A percentile compares a stretch with the other conserved stretches of the same genome.
These are phyloP conservation scores for Podotricha telesiphe DNA, from an alignment of 2,888 invertebrate species.

Conservation along the genomic window DNA sequence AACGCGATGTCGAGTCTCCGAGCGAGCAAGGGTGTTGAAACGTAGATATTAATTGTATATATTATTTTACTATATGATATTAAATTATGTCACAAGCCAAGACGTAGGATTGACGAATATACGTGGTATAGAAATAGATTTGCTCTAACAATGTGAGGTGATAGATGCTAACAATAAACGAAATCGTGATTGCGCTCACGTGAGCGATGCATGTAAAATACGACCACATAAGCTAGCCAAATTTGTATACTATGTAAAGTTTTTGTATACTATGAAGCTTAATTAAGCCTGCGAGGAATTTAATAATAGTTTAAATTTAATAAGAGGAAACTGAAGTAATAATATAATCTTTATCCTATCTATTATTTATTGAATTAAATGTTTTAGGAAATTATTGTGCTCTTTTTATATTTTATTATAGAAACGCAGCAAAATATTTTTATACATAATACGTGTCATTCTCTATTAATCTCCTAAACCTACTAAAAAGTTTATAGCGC, in stretches of 20 bases:
- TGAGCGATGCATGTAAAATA: constrained; percentile 31
- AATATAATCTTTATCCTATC: too few relatives aligned
- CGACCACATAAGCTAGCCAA: constrained; percentile 20
- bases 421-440: neutral
- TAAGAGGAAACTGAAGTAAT: too few relatives aligned
- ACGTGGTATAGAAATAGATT: constrained; percentile 45
- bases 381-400: neutral
- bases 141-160: constrained; percentile 39
- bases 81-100: constrained; percentile 49
- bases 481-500: constrained; percentile 45
- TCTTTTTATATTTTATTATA: neutral
- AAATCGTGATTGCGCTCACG: constrained; percentile 42
- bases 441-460: neutral
- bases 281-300: neutral
- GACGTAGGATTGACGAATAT: constrained; percentile 46
- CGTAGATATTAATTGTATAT: constrained; percentile 41
- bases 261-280: constrained; percentile 5
- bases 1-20: constrained; percentile 49
- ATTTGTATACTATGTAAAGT: neutral
- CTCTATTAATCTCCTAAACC: neutral
- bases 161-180: constrained; percentile 40
- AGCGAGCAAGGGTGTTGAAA: constrained; percentile 39
- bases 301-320: too few relatives aligned
- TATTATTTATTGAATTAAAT: too few relatives aligned
- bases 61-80: constrained; percentile 35